Evolutionary conservation across 2,113 vertebrate genomes (phyloP), one percentile per base, ranked within the genome.

Genomic region (Microcebus ravelobensis): DNA sequence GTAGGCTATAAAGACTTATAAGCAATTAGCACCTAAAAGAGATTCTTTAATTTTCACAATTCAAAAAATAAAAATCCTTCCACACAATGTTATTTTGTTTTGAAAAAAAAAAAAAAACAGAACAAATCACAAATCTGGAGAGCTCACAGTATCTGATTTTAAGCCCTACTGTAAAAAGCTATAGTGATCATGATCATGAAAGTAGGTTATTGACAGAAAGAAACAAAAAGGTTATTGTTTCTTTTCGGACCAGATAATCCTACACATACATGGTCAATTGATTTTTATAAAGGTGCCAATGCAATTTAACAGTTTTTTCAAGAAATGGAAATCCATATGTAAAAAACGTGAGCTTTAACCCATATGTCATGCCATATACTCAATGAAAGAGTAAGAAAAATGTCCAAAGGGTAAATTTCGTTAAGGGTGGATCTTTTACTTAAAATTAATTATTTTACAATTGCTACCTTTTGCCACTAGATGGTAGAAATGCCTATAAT

Each of bases 381-480:
- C 1, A 87, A 6, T 61, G 0, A 65, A 90, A 85, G 23, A 86
- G 5, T 45, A 39, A 83, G 59, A 73, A 90, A 45, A 77, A 73
- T 61, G 59, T 36, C 48, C 57, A 85, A 80, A 71, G 20, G 31
- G 34, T 76, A 36, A 52, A 94, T 73, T 71, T 59, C 55, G 90
- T 42, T 87, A 82, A 74, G 9, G 18, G 27, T 67, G 11, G 8
- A 74, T 36, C 2, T 68, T 95, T 84, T n/a, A 90, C 27, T 73
- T 83, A 90, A n/a, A 92, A 86, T 68, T 65, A 83, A 86, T 68
- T 65, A 83, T 52, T 90, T 86, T 81, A 80, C n/a, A 92, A 63
- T 61, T 76, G 57, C 87, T 86, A 77, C 21, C 45, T 48, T 90
- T 92, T 96, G 70, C 57, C 59, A 97, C 42, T 90, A 94, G 83